Percentiles rank a stretch among this genome's conserved stretches.
Evolutionary conservation across 2,797 vertebrate genomes (phyloP).

Genomic region (Anguilla megastoma): DNA sequence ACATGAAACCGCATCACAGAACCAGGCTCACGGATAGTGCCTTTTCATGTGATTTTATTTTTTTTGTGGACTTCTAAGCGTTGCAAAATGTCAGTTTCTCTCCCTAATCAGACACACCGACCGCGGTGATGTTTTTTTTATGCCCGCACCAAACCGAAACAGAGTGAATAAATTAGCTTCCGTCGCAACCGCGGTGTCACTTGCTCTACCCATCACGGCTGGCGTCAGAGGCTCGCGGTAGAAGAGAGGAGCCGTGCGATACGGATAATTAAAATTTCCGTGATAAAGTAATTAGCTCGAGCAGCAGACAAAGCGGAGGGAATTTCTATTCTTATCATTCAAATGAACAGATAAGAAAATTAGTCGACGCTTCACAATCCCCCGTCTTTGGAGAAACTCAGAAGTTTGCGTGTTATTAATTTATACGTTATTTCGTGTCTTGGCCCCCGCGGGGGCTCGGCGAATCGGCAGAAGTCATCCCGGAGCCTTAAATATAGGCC

Average conservation of each 20-base stretch:
- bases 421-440: constrained; percentile 30
- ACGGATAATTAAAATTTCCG: constrained; percentile 75
- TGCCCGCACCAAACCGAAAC: constrained; percentile 40
- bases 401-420: constrained; percentile 44
- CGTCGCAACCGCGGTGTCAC: constrained; percentile 31
- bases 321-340: constrained; percentile 65
- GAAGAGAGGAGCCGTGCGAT: constrained; percentile 60
- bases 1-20: not conserved
- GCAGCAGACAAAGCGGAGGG: constrained; percentile 65
- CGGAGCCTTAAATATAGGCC: constrained; percentile 12
- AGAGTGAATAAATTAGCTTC: constrained; percentile 42
- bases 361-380: constrained; percentile 58
- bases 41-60: constrained; percentile 8
- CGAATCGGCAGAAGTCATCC: constrained; percentile 35
- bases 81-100: constrained; percentile 10
- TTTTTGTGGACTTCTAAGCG: constrained; percentile 3
- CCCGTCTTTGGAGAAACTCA: constrained; percentile 49
- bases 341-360: constrained; percentile 70
- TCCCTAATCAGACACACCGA: constrained; percentile 28
- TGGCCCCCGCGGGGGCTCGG: constrained; percentile 38
- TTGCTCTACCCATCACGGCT: constrained; percentile 60
- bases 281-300: constrained; percentile 79
- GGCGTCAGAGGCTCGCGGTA: constrained; percentile 56
- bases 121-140: constrained; percentile 37
- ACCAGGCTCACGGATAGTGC: not conserved